phyloP scores from a whole-genome alignment of 2,888 invertebrate genomes.

The Sesamia inferens region DNA sequence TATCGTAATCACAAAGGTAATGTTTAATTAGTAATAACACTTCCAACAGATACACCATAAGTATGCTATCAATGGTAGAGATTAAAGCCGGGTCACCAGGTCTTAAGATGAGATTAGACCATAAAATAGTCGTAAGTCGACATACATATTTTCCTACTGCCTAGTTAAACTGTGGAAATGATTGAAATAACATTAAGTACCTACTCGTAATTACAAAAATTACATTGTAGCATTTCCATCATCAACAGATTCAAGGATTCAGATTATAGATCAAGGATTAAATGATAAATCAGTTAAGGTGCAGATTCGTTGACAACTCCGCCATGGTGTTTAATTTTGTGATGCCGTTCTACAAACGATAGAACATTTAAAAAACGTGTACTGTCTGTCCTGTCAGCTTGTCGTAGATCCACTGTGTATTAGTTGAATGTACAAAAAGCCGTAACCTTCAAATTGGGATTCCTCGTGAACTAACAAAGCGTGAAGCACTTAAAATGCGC shows the following conservation, averaged over 20 bases:
- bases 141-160: slow-evolving; percentile 30
- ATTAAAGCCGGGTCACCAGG: slow-evolving; percentile 31
- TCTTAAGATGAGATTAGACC: slow-evolving; percentile 39
- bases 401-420: not conserved
- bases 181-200: slow-evolving; percentile 29
- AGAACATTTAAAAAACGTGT: too few species aligned
- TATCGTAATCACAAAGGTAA: not conserved
- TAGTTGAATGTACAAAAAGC: not conserved
- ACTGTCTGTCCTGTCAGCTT: too few species aligned
- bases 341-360: too few species aligned
- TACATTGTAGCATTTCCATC: not conserved
- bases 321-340: too few species aligned
- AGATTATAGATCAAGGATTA: too few species aligned
- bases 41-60: not conserved
- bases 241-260: too few species aligned
- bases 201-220: not conserved
- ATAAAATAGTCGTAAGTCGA: slow-evolving; percentile 11
- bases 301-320: too few species aligned
- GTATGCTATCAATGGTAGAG: slow-evolving; percentile 19
- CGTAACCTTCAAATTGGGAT: slow-evolving; percentile 33
- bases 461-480: slow-evolving; percentile 18
- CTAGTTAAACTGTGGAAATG: slow-evolving; percentile 22
- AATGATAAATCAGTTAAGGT: too few species aligned
- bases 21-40: not conserved
- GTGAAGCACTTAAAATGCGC: slow-evolving; percentile 31